Evolutionary conservation across 2,113 vertebrate species (phyloP), one percentile per base, ranked within the genome.

Genomic region (Drymodes brunneopygia): DNA sequence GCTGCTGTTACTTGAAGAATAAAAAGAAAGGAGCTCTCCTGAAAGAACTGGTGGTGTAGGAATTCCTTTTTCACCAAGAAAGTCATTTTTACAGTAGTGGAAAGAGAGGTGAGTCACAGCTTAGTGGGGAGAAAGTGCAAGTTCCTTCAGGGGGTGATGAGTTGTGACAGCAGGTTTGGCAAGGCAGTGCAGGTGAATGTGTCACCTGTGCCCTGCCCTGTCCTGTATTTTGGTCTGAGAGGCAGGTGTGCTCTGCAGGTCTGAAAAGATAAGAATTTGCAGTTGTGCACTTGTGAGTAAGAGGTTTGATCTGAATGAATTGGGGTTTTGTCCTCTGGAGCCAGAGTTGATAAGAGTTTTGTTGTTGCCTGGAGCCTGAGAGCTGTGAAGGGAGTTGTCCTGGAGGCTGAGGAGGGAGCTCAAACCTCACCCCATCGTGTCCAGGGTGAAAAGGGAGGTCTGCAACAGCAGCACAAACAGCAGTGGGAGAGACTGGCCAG

Each of bases 351-450:
- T 81, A 13, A 12, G 20, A 35, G 42, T 44, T 48, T 61, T 0
- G 0, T n/a, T 71, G 33, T 31, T 61, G n/a, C 25, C 66, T 66
- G 9, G 2, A 47, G 50, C 27, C 35, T 48, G 54, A 20, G 50
- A 60, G 65, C 45, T 47, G 60, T 29, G 73, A 38, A 38, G 15
- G 42, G 33, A 57, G 23, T 7, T 50, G 57, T 48, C 25, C 42
- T 53, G 51, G 45, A 18, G 29, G 17, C 36, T 29, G 31, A 48
- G 56, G n/a, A 50, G 47, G 61, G 60, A 45, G 4, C 44, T 56
- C 50, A 35, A 25, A 33, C 48, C 42, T 27, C 6, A 13, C 9
- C 25, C 51, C 36, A 3, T 18, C 1, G 0, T 47, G 60, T 15
- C 50, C 56, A n/a, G 60, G 28, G 4, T 12, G 14, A n/a, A 51